A percentile compares a stretch with the other conserved stretches of the same genome.
Evolutionary conservation across 2,888 invertebrate species (phyloP).

Genomic region (Philonicus albiceps): DNA sequence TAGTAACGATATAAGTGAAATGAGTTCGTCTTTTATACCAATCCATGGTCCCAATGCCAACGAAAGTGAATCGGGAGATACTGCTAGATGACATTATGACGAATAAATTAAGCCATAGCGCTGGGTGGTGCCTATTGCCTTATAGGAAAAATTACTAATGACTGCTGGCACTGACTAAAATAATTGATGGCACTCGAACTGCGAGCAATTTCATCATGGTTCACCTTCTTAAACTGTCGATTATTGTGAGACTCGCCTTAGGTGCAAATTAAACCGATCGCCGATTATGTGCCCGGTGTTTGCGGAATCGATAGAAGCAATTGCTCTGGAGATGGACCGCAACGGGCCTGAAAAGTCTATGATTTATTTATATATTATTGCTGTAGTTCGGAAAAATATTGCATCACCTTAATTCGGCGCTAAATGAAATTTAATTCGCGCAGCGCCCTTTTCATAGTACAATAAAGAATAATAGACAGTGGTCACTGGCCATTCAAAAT

Average conservation of each 20-base stretch:
- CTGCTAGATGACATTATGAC: constrained; percentile 26
- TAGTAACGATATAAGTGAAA: constrained; percentile 38
- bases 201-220: background rate
- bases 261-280: background rate
- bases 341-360: background rate
- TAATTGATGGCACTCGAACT: constrained; percentile 19
- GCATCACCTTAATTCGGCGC: background rate
- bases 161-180: background rate
- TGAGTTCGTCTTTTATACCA: constrained; percentile 38
- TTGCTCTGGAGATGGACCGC: background rate
- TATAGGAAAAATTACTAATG: constrained; percentile 7
- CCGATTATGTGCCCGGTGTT: background rate
- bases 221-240: constrained; percentile 9
- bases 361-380: background rate
- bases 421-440: background rate
- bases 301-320: background rate
- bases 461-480: background rate
- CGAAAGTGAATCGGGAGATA: constrained; percentile 36
- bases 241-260: background rate
- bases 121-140: constrained; percentile 25
- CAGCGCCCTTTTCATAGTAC: background rate
- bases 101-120: constrained; percentile 5
- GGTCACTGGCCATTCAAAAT: background rate
- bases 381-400: background rate
- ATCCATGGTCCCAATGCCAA: constrained; percentile 24